Evolutionary conservation across 2,888 invertebrate species (phyloP), one percentile per base, ranked within the genome.

Genomic region (Pyrgus malvae): DNA sequence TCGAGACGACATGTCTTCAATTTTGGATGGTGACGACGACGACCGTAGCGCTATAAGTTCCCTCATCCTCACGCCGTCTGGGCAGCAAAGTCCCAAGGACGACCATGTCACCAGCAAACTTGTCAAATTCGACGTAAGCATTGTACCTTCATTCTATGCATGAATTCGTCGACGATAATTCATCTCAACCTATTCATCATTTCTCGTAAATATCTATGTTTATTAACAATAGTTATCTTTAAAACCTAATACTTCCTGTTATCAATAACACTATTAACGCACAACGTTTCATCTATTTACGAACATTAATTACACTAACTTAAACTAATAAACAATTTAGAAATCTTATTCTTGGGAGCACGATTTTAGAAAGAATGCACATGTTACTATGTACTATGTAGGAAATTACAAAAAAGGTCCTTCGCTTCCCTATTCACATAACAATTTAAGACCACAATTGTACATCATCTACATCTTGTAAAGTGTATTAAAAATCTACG

Each of bases 11-110:
- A 91, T 93, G 76, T 92, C 93, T 2, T 92, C 94, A 16, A 92
- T 94, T 72, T 87, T 93, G 48, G 93, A 93, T 56, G 93, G 93
- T 21, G 96, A 96, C 64, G 95, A 94, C 64, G 94, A 95, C 64
- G 93, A 93, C 67, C 90, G 93, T 60, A 93, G 93, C 64, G 93
- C 93, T 67, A 91, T 94, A 63, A 91, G 91, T 66, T 91, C 91
- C 2, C 79, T 91, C 31, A 87, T 88, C 45, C 81, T 89, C 45
- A 75, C 86, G 17, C 83, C 87, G 9, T 80, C 87, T 9, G 84
- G 83, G 49, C 87, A 79, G 59, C 78, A 79, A 66, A 88, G 85
- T 60, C 87, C 88, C 1, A 71, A 88, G 59, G 83, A 88, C 55
- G 87, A 89, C 57, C 76, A 79, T 46, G 87, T 90, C 61, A 80